These are phyloP conservation scores for Platalea minor DNA, from an alignment of 2,797 vertebrate species.

Conservation along the genomic window DNA sequence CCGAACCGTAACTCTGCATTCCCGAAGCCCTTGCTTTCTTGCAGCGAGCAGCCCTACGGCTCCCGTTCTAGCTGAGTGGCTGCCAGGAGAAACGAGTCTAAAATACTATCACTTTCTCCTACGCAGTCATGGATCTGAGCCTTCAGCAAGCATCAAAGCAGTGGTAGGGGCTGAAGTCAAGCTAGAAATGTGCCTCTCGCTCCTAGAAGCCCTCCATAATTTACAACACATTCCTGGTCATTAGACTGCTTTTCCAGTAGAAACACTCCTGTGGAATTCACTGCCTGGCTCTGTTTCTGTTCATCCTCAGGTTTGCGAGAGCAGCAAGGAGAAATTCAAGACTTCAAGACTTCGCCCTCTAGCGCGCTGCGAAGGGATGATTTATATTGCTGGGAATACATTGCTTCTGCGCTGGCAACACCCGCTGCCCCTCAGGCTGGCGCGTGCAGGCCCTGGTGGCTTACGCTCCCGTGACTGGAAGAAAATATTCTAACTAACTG, in stretches of 20 bases:
- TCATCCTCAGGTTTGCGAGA: background rate
- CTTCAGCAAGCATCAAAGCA: background rate
- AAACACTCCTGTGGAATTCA: background rate
- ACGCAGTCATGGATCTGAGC: background rate
- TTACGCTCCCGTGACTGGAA: background rate
- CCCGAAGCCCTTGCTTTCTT: background rate
- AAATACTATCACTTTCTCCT: background rate
- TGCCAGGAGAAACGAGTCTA: background rate
- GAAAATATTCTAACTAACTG: background rate
- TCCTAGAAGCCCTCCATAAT: background rate
- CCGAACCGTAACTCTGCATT: background rate
- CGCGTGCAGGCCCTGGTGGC: background rate
- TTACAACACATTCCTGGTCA: background rate
- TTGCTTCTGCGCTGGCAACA: rapidly evolving
- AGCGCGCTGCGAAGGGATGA: background rate
- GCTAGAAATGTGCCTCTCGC: background rate
- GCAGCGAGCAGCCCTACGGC: background rate
- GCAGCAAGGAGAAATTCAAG: background rate
- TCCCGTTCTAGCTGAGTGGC: background rate
- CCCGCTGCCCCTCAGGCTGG: rapidly evolving
- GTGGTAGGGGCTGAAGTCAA: background rate
- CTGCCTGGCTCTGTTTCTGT: background rate
- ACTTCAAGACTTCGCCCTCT: background rate
- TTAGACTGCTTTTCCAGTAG: background rate
- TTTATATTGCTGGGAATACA: too few relatives aligned